phyloP scores from a whole-genome alignment of 1,140 invertebrate genomes.

The Oryzaephilus surinamensis region DNA sequence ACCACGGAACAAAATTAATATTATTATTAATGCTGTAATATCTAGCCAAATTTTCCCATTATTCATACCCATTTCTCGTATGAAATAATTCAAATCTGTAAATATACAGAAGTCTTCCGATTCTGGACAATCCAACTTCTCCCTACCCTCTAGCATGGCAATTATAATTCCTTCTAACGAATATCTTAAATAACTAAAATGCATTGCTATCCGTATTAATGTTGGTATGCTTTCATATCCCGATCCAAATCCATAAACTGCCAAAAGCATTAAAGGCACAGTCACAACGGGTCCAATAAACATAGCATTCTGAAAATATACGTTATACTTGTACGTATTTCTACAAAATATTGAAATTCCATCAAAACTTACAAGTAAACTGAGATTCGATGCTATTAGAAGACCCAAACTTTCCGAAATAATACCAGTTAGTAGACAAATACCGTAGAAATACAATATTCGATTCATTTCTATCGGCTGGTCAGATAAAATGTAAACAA shows the following conservation, averaged over 20 bases:
- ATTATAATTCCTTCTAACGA: conserved; percentile 67
- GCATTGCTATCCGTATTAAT: conserved; percentile 60
- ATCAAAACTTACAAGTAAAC: conserved; percentile 52
- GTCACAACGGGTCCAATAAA: conserved; percentile 64
- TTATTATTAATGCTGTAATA: conserved; percentile 42
- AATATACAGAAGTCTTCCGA: conserved; percentile 59
- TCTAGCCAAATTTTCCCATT: conserved; percentile 50
- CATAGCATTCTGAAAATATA: conserved; percentile 54
- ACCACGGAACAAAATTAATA: conserved; percentile 47
- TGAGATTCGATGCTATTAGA: conserved; percentile 57
- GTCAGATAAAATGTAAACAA: conserved; percentile 76
- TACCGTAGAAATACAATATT: conserved; percentile 55
- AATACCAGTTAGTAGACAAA: conserved; percentile 55
- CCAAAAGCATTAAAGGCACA: conserved; percentile 64
- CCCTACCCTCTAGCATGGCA: conserved; percentile 60
- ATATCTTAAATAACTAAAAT: conserved; percentile 70
- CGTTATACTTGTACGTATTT: background rate
- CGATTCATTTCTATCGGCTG: conserved; percentile 73
- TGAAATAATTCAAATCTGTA: conserved; percentile 48
- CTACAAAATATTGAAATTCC: background rate
- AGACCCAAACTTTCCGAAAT: conserved; percentile 68
- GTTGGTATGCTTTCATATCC: conserved; percentile 50
- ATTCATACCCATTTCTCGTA: conserved; percentile 52
- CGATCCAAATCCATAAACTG: conserved; percentile 64
- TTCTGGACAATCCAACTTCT: conserved; percentile 53